Conservation (phyloP, 2,113 vertebrate species). For the Petrocephalus microphthalmus region DNA sequence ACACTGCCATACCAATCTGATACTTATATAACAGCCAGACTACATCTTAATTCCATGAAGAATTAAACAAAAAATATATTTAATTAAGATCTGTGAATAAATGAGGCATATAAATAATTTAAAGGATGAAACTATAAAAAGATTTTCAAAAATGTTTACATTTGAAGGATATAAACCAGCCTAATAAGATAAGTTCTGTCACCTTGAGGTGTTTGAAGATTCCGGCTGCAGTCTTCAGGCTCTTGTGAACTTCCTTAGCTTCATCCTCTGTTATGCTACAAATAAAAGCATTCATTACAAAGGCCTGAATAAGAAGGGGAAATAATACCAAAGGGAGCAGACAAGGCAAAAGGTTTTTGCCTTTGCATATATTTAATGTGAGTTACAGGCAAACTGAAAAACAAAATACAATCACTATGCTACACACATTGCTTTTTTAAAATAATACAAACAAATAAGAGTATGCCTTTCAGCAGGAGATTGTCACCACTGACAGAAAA, state of each 20-base stretch:
- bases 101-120: too few species aligned
- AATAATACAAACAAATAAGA: neutral
- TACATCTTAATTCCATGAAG: neutral
- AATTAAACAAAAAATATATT: neutral
- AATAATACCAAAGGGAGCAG: neutral
- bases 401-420: neutral
- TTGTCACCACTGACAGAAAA: neutral
- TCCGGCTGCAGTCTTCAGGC: slow-evolving; percentile 87
- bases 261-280: slow-evolving; percentile 86
- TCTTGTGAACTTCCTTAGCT: slow-evolving; percentile 93
- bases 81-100: neutral
- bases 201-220: slow-evolving; percentile 96
- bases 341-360: neutral
- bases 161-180: neutral
- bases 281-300: slow-evolving; percentile 23
- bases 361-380: neutral
- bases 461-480: neutral
- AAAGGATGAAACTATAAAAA: neutral
- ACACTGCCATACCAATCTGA: neutral
- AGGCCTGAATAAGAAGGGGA: neutral
- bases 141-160: neutral
- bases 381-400: neutral
- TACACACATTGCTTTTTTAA: neutral
- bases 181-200: slow-evolving; percentile 14
- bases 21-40: neutral